Conservation (phyloP, 2,888 invertebrate genomes). For the Artemia sp. region DNA sequence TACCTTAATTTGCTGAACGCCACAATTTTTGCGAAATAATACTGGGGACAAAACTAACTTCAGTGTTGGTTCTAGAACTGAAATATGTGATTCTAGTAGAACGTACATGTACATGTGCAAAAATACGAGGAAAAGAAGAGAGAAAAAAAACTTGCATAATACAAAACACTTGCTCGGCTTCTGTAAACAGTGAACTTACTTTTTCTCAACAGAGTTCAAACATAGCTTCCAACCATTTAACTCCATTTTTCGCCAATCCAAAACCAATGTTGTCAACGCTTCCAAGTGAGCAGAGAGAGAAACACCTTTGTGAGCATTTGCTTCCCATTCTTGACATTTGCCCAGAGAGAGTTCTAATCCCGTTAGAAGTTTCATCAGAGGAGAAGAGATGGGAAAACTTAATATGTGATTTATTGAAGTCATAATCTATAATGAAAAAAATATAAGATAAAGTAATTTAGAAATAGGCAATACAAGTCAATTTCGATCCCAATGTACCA, state of each 20-base stretch:
- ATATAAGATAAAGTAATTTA: conserved; percentile 12
- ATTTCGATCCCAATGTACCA: conserved; percentile 13
- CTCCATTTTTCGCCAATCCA: conserved; percentile 79
- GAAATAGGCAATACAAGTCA: background rate
- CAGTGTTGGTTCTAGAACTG: too few relatives aligned
- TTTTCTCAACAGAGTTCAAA: conserved; percentile 47
- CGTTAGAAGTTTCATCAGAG: conserved; percentile 69
- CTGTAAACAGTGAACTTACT: conserved; percentile 32
- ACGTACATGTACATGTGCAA: too few relatives aligned
- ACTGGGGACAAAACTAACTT: too few relatives aligned
- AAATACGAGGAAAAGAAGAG: too few relatives aligned
- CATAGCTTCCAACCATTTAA: conserved; percentile 71
- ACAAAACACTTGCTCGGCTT: too few relatives aligned
- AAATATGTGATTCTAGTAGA: too few relatives aligned
- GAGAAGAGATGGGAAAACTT: conserved; percentile 55
- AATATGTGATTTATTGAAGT: conserved; percentile 32
- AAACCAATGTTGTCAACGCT: conserved; percentile 58
- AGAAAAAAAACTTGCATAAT: too few relatives aligned
- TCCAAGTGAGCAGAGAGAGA: conserved; percentile 56
- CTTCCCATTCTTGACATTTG: conserved; percentile 71
- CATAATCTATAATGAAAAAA: conserved; percentile 18
- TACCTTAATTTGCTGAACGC: too few relatives aligned
- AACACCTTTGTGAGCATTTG: conserved; percentile 68
- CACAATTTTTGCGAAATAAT: too few relatives aligned
- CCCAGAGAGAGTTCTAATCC: conserved; percentile 75